phyloP scores from a whole-genome alignment of 2,888 invertebrate genomes.

The Dolichomitus sp. region DNA sequence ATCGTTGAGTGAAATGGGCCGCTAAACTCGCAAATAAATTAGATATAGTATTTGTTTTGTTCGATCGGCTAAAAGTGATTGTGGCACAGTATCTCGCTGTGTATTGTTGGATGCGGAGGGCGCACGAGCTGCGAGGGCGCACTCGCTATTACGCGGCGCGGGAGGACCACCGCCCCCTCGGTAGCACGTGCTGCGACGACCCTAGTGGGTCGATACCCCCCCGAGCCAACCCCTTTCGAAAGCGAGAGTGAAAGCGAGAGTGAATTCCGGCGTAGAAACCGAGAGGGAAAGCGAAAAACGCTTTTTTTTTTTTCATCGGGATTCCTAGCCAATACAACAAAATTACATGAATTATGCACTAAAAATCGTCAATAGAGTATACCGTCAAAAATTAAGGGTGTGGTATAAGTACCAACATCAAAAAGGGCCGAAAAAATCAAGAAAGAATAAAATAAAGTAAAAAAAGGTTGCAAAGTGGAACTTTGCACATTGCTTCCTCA shows the following conservation, averaged over 20 bases:
- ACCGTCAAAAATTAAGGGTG: slow-evolving; percentile 12
- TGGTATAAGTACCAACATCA: slow-evolving; percentile 11
- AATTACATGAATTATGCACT: background rate
- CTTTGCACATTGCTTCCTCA: too few species aligned
- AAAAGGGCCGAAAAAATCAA: background rate
- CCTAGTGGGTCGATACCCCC: slow-evolving; percentile 69
- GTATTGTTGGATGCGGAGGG: background rate
- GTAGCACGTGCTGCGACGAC: slow-evolving; percentile 64
- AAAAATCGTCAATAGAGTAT: background rate
- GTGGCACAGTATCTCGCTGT: slow-evolving; percentile 25
- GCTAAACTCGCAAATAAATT: background rate
- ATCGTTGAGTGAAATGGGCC: background rate
- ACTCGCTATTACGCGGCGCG: slow-evolving; percentile 68
- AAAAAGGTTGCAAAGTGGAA: background rate
- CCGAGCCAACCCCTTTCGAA: slow-evolving; percentile 72
- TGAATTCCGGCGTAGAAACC: slow-evolving; percentile 53
- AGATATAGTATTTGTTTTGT: background rate
- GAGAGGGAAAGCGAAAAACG: slow-evolving; percentile 51
- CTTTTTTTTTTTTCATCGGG: background rate
- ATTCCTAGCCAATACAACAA: background rate
- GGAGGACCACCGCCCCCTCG: slow-evolving; percentile 61
- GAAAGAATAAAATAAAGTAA: too few species aligned
- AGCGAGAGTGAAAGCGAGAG: slow-evolving; percentile 73
- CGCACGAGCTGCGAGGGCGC: slow-evolving; percentile 53
- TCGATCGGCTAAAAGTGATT: slow-evolving; percentile 8